A percentile compares a stretch with the other conserved stretches of the same genome.
These are phyloP conservation scores for Manis javanica DNA, from an alignment of 2,797 vertebrate genomes.

Conservation along the genomic window DNA sequence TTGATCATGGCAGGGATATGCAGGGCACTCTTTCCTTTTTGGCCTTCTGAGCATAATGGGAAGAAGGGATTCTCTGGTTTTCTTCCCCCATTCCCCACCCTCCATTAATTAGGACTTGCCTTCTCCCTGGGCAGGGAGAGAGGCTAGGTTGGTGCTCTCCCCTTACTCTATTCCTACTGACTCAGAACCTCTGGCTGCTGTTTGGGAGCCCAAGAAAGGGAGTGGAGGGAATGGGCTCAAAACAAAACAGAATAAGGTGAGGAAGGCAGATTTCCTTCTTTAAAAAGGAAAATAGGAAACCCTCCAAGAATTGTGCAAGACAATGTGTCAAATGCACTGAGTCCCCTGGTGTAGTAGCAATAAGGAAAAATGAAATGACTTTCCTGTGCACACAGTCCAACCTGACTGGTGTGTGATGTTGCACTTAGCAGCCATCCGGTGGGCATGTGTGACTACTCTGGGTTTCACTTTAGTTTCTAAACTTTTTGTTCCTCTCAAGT, in stretches of 20 bases:
- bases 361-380: constrained; percentile 86
- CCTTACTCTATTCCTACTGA: constrained; percentile 71
- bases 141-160: constrained; percentile 82
- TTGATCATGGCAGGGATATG: constrained; percentile 77
- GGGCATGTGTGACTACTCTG: constrained; percentile 86
- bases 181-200: constrained; percentile 77
- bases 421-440: constrained; percentile 87
- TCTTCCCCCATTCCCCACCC: neutral
- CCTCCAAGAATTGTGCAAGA: constrained; percentile 83
- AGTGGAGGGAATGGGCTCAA: constrained; percentile 68
- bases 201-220: constrained; percentile 69
- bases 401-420: constrained; percentile 84
- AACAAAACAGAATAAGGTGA: constrained; percentile 61
- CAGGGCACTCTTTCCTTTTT: constrained; percentile 73
- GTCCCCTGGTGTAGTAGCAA: constrained; percentile 88
- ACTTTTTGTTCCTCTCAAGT: constrained; percentile 86
- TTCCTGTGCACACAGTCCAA: constrained; percentile 81
- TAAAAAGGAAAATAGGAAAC: constrained; percentile 78
- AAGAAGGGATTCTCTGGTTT: constrained; percentile 67
- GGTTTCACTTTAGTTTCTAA: constrained; percentile 86
- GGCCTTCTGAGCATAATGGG: constrained; percentile 73
- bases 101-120: constrained; percentile 76
- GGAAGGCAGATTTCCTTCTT: constrained; percentile 71
- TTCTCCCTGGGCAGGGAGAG: constrained; percentile 73
- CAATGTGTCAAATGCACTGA: constrained; percentile 81